phyloP scores from a whole-genome alignment of 1,140 invertebrate species.

The Drosophila takahashii region DNA sequence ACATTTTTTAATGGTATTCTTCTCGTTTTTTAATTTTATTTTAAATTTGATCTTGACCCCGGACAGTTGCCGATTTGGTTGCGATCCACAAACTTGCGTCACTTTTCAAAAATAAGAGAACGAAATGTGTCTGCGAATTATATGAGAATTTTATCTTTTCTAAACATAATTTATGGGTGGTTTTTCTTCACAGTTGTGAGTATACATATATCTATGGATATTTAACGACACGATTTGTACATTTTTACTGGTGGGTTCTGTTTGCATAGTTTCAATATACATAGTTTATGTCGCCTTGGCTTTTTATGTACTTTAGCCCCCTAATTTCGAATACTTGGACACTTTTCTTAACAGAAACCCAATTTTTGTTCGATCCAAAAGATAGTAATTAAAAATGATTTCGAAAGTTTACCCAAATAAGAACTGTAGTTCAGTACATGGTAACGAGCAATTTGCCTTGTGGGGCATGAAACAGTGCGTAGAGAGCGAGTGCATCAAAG shows the following conservation, averaged over 20 bases:
- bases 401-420: neutral
- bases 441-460: conserved; percentile 46
- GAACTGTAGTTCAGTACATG: neutral
- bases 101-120: conserved; percentile 32
- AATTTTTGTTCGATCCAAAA: too few species aligned
- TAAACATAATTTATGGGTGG: conserved; percentile 43
- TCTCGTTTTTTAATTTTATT: neutral
- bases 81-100: conserved; percentile 44
- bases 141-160: conserved; percentile 43
- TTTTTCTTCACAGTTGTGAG: conserved; percentile 12
- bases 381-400: too few species aligned
- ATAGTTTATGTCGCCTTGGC: neutral
- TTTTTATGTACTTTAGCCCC: too few species aligned
- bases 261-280: neutral
- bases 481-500: conserved; percentile 12
- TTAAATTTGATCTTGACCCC: conserved; percentile 5
- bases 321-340: too few species aligned
- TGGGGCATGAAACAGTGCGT: conserved; percentile 52
- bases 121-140: conserved; percentile 35
- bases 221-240: conserved; percentile 10
- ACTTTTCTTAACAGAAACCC: too few species aligned
- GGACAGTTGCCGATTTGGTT: too few species aligned
- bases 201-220: conserved; percentile 1
- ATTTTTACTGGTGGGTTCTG: conserved; percentile 5
- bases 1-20: conserved; percentile 4